Base-by-base conservation (phyloP, 2,113 vertebrate genomes). In the Uria lomvia region DNA sequence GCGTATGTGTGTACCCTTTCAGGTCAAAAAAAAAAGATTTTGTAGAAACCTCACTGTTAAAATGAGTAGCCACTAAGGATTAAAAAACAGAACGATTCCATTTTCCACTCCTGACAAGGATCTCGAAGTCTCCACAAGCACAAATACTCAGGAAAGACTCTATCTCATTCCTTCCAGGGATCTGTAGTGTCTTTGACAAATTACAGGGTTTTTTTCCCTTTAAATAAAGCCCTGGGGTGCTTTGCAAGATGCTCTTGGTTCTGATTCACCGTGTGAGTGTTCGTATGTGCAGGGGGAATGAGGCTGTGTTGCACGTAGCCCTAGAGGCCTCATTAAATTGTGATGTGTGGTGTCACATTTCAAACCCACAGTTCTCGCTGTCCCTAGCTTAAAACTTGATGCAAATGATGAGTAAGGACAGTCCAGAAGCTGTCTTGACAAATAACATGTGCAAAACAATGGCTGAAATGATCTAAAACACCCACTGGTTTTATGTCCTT, bases 271-370 rank as follows among this genome's bases (percentile, higher is more conserved):
- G 4, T 94, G 75, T 73, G 89, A 91, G 60, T 82, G 68, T 86
- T 40, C 79, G 60, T 91, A 73, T 0, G 21, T 47, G 53, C 72
- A 85, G 88, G 68, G 88, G 83, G 94, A 94, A 85, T 11, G 86
- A 91, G 65, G 67, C 92, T 83, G 49, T 58, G 58, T 49, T 95
- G 87, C 90, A 85, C 32, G 3, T 74, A 82, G 94, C 96, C 93
- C 96, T 96, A 76, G 97, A 97, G 96, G 65, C 94, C 94, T 97
- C 96, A 97, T 97, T 97, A 97, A 97, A 96, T 96, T 93, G 86
- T 97, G 96, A 96, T 95, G 90, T 91, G 97, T 65, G 53, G 94
- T 96, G 94, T 97, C 95, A 88, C 88, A 76, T 96, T 96, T 96
- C 94, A 96, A 94, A 93, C 86, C 82, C 16, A 1, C 43, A 34